Percentiles rank a stretch among this genome's conserved stretches.
These are phyloP conservation scores for Arenaria interpres DNA, from an alignment of 2,113 vertebrate genomes.

Conservation along the genomic window DNA sequence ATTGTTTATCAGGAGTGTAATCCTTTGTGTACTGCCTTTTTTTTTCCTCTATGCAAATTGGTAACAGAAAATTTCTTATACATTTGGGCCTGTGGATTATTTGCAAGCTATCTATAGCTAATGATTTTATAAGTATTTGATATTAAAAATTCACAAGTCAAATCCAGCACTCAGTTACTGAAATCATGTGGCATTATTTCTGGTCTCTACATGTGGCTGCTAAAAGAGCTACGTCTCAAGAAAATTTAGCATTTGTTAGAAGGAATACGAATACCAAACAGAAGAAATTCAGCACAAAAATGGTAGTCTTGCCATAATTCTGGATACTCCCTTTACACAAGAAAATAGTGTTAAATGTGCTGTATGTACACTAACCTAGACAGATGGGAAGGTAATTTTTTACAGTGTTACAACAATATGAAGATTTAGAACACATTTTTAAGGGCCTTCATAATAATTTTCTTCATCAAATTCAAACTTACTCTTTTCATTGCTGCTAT, in stretches of 20 bases:
- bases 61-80: background rate
- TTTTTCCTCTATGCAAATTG: background rate
- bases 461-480: background rate
- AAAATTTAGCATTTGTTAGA: background rate
- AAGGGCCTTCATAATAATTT: background rate
- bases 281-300: background rate
- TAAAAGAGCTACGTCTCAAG: background rate
- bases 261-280: background rate
- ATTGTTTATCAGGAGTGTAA: background rate
- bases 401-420: background rate
- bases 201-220: background rate
- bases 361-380: background rate
- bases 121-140: background rate
- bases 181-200: background rate
- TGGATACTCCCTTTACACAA: background rate
- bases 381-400: accelerated
- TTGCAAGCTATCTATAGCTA: background rate
- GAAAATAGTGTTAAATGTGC: background rate
- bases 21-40: background rate
- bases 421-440: background rate
- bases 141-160: background rate
- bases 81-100: background rate
- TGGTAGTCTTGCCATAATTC: background rate
- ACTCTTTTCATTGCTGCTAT: background rate
- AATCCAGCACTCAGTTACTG: background rate